A percentile compares a stretch with the other conserved stretches of the same genome.
phyloP scores from a whole-genome alignment of 2,113 vertebrate genomes.

The Hyla sarda region DNA sequence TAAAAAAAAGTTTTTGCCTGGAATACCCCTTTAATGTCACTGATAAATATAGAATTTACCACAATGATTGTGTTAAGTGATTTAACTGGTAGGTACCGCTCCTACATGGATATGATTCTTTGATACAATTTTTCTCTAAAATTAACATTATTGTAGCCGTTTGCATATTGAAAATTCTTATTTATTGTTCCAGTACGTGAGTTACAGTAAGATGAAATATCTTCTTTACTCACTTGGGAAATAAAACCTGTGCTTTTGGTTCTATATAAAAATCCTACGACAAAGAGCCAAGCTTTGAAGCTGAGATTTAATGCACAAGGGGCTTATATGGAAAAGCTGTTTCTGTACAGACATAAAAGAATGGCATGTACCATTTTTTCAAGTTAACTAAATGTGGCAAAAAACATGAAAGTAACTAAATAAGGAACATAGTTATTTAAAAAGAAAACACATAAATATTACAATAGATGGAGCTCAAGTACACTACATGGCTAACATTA shows the following conservation, averaged over 20 bases:
- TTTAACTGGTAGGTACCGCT: not conserved
- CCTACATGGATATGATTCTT: not conserved
- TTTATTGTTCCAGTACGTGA: constrained; percentile 24
- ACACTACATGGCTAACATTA: not conserved
- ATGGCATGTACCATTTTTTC: constrained; percentile 14
- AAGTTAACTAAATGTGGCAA: constrained; percentile 1
- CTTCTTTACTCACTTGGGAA: constrained; percentile 33
- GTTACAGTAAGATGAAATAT: constrained; percentile 36
- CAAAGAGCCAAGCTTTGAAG: constrained; percentile 30
- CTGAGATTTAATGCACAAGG: constrained; percentile 27
- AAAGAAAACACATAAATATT: not conserved
- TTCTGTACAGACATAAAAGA: constrained; percentile 19
- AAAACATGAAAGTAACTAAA: constrained; percentile 1
- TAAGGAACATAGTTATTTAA: not conserved
- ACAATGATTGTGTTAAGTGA: no score
- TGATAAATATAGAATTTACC: no score
- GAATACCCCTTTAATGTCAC: no score
- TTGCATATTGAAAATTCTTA: constrained; percentile 37
- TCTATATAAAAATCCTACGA: constrained; percentile 17
- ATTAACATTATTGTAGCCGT: constrained; percentile 1
- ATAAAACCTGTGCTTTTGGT: constrained; percentile 29
- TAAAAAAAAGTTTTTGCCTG: no score
- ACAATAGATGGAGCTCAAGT: not conserved
- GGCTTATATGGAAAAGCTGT: constrained; percentile 15
- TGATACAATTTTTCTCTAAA: no score